These are phyloP conservation scores for Choloepus hoffmanni DNA, from an alignment of 2,113 vertebrate species.

Conservation along the genomic window DNA sequence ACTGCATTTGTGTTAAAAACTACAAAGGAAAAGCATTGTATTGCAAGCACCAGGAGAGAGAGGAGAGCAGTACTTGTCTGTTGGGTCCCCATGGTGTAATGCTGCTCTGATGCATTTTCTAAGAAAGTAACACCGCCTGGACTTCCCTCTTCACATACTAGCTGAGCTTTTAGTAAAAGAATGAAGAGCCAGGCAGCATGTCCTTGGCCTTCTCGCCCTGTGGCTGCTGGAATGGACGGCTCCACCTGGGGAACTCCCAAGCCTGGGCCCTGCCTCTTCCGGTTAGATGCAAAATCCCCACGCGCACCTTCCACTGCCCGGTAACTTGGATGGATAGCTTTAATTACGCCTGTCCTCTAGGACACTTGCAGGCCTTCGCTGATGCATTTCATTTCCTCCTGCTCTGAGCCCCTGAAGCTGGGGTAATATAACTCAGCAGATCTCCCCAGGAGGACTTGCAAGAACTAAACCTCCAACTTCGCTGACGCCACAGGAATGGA, in stretches of 20 bases:
- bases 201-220: background rate
- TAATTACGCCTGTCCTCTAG: background rate
- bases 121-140: too few species aligned
- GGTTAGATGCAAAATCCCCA: background rate
- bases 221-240: background rate
- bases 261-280: fast-evolving
- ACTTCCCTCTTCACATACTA: too few species aligned
- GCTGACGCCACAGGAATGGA: background rate
- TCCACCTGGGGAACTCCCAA: background rate
- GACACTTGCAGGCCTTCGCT: background rate
- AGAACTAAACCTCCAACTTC: background rate
- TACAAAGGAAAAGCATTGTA: background rate
- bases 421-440: background rate
- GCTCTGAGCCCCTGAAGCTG: fast-evolving
- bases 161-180: background rate
- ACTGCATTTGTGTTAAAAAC: background rate
- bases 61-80: background rate
- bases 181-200: background rate
- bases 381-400: slow-evolving; percentile 33
- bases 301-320: fast-evolving
- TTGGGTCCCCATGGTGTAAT: background rate
- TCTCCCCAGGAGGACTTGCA: background rate
- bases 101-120: background rate
- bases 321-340: background rate
- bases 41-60: background rate